phyloP scores from a whole-genome alignment of 2,797 vertebrate species.

The Poeciliopsis gracilis region DNA sequence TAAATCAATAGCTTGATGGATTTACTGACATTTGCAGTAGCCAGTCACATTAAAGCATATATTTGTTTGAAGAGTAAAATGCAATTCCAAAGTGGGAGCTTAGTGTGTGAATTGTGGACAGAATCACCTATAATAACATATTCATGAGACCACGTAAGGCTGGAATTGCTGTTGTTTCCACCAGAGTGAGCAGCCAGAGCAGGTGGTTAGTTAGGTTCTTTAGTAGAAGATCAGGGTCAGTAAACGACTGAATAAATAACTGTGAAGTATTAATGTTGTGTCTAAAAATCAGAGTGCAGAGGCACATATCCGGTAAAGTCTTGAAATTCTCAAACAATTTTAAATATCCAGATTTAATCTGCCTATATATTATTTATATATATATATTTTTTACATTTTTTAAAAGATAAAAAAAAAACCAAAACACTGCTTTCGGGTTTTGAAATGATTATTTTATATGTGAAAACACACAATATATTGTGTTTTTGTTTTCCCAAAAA shows the following conservation, averaged over 20 bases:
- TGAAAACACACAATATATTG: background rate
- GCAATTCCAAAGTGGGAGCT: constrained; percentile 17
- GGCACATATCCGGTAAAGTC: background rate
- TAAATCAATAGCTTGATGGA: constrained; percentile 45
- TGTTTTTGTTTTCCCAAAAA: background rate
- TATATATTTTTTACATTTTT: background rate
- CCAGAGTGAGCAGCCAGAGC: background rate
- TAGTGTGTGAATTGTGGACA: constrained; percentile 20
- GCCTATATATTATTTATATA: background rate
- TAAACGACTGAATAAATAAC: constrained; percentile 12
- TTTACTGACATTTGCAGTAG: constrained; percentile 50
- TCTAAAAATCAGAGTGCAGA: background rate
- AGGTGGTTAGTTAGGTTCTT: background rate
- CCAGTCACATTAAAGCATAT: constrained; percentile 45
- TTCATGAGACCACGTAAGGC: constrained; percentile 4
- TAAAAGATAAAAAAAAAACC: background rate
- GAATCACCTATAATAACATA: constrained; percentile 22
- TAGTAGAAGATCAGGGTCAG: background rate
- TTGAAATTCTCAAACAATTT: background rate
- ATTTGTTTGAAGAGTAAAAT: constrained; percentile 22
- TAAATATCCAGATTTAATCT: background rate
- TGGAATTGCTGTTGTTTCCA: constrained; percentile 15
- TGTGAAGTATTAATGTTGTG: background rate
- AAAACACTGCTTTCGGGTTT: background rate
- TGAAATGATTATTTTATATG: background rate